These are phyloP conservation scores for Parnassius glacialis DNA, from an alignment of 2,888 invertebrate genomes.

Conservation along the genomic window DNA sequence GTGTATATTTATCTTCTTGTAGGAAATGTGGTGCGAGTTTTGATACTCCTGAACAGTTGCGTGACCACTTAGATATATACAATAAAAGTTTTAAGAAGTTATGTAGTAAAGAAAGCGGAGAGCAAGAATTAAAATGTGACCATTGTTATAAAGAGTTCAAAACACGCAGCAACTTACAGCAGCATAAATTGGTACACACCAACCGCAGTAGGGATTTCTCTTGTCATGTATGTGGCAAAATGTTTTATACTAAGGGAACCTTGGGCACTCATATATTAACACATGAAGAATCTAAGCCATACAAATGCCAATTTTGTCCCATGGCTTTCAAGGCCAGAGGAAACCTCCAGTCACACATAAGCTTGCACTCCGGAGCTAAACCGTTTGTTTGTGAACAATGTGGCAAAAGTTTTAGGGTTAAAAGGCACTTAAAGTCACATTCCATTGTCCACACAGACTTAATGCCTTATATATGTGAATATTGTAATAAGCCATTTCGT, in stretches of 20 bases:
- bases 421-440: constrained; percentile 72
- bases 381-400: constrained; percentile 75
- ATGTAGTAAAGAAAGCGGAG: constrained; percentile 33
- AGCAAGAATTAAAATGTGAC: constrained; percentile 57
- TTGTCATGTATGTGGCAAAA: constrained; percentile 72
- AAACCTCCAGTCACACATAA: constrained; percentile 65
- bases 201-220: constrained; percentile 68
- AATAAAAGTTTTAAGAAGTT: constrained; percentile 43
- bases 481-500: constrained; percentile 68
- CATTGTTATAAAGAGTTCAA: constrained; percentile 67
- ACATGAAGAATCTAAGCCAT: constrained; percentile 66
- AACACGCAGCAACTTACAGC: constrained; percentile 59
- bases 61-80: constrained; percentile 59
- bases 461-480: constrained; percentile 67
- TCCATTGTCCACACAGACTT: constrained; percentile 72
- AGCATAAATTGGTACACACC: constrained; percentile 68
- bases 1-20: constrained; percentile 46
- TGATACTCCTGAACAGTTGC: constrained; percentile 51
- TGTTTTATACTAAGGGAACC: constrained; percentile 74
- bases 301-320: constrained; percentile 68
- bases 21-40: constrained; percentile 59
- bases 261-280: constrained; percentile 66
- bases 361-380: constrained; percentile 63
- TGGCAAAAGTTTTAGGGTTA: constrained; percentile 68
- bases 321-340: constrained; percentile 68